phyloP scores from a whole-genome alignment of 1,140 invertebrate genomes.

The Tetragnatha versicolor region DNA sequence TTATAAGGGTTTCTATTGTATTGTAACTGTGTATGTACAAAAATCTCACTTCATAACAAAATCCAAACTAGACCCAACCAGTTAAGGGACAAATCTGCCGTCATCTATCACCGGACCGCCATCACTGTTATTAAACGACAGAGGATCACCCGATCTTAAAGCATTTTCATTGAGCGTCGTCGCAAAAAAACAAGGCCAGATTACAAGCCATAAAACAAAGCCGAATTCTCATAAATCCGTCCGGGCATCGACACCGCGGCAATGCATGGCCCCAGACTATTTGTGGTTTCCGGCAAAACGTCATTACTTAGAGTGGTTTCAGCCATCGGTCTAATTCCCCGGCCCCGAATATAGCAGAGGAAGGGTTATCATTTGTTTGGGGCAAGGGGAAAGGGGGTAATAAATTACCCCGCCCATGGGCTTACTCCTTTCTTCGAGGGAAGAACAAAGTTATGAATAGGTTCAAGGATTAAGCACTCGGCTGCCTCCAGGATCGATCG shows the following conservation, averaged over 20 bases:
- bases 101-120: too few relatives aligned
- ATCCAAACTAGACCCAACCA: too few relatives aligned
- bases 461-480: slow-evolving; percentile 9
- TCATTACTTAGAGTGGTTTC: slow-evolving; percentile 49
- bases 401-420: slow-evolving; percentile 30
- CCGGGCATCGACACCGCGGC: background rate
- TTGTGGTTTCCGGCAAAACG: slow-evolving; percentile 29
- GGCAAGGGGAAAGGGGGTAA: background rate
- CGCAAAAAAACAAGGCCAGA: background rate
- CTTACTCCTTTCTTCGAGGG: background rate
- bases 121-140: too few relatives aligned
- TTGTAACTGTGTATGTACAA: too few relatives aligned
- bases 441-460: slow-evolving; percentile 36
- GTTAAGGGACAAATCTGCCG: too few relatives aligned
- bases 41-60: too few relatives aligned
- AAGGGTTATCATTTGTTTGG: slow-evolving; percentile 32
- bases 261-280: slow-evolving; percentile 16
- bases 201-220: background rate
- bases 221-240: slow-evolving; percentile 33
- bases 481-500: too few relatives aligned
- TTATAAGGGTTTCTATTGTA: too few relatives aligned
- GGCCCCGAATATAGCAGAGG: background rate
- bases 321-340: slow-evolving; percentile 38
- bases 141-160: too few relatives aligned
- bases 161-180: too few relatives aligned